Percentiles rank a stretch among this genome's conserved stretches.
These are phyloP conservation scores for Slavum lentiscoides DNA, from an alignment of 2,888 invertebrate genomes.

Conservation along the genomic window DNA sequence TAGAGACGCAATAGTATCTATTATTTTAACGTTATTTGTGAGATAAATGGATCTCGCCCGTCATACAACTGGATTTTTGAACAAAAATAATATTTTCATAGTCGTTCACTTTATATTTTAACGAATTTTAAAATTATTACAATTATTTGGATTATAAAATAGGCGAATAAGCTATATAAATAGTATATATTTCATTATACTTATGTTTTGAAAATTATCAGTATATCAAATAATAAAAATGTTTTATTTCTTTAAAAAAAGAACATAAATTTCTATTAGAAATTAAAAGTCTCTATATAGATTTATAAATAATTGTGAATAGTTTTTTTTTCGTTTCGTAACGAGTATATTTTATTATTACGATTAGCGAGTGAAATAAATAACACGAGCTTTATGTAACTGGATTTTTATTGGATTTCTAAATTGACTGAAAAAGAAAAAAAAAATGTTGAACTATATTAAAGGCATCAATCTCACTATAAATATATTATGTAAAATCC, in stretches of 20 bases:
- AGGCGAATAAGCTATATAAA: too few relatives aligned
- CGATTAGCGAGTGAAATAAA: background rate
- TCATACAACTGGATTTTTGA: too few relatives aligned
- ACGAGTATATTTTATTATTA: background rate
- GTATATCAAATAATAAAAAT: background rate
- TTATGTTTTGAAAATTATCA: background rate
- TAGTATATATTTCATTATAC: background rate
- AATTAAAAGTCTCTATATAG: background rate
- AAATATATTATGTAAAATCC: background rate
- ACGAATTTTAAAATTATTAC: too few relatives aligned
- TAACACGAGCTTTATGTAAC: background rate
- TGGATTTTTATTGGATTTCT: constrained; percentile 3
- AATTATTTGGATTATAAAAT: too few relatives aligned
- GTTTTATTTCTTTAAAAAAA: background rate
- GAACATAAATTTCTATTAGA: background rate
- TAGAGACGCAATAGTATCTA: too few relatives aligned
- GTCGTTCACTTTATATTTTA: too few relatives aligned
- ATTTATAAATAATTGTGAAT: background rate
- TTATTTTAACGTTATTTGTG: too few relatives aligned
- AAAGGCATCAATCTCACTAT: background rate
- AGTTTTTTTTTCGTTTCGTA: background rate
- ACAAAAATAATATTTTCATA: too few relatives aligned
- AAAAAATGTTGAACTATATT: background rate
- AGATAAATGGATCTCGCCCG: too few relatives aligned
- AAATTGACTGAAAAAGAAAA: background rate